These are phyloP conservation scores for Morone saxatilis DNA, from an alignment of 2,113 vertebrate species.

Conservation along the genomic window DNA sequence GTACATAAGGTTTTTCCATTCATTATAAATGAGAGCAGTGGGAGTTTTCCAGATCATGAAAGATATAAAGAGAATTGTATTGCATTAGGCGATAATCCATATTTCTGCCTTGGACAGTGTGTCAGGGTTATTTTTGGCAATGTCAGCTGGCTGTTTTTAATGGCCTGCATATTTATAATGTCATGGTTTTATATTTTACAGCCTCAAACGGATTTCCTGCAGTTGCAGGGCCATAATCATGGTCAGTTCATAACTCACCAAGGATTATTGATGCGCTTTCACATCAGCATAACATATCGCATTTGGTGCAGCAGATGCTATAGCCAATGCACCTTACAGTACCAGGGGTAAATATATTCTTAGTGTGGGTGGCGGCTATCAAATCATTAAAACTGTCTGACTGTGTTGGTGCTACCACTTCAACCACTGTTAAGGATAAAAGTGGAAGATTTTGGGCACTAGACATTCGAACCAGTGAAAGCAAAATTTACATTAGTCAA, in stretches of 20 bases:
- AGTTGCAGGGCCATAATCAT: conserved; percentile 71
- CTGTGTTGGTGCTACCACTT: neutral
- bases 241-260: conserved; percentile 78
- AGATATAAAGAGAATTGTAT: conserved; percentile 76
- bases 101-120: conserved; percentile 66
- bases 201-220: conserved; percentile 75
- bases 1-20: conserved; percentile 58
- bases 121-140: conserved; percentile 77
- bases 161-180: conserved; percentile 78
- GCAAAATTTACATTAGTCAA: neutral
- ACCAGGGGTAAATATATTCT: conserved; percentile 34
- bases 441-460: neutral
- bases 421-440: neutral
- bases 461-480: neutral
- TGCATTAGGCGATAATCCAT: conserved; percentile 75
- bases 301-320: conserved; percentile 59
- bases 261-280: conserved; percentile 72
- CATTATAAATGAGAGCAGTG: conserved; percentile 67
- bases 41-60: conserved; percentile 72
- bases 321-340: conserved; percentile 53
- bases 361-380: conserved; percentile 11
- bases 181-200: conserved; percentile 81
- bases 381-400: neutral
- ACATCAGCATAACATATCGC: conserved; percentile 60
- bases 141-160: conserved; percentile 77